Evolutionary conservation across 2,113 vertebrate genomes (phyloP), one percentile per base, ranked within the genome.

Genomic region (Sebastes schlegelii): DNA sequence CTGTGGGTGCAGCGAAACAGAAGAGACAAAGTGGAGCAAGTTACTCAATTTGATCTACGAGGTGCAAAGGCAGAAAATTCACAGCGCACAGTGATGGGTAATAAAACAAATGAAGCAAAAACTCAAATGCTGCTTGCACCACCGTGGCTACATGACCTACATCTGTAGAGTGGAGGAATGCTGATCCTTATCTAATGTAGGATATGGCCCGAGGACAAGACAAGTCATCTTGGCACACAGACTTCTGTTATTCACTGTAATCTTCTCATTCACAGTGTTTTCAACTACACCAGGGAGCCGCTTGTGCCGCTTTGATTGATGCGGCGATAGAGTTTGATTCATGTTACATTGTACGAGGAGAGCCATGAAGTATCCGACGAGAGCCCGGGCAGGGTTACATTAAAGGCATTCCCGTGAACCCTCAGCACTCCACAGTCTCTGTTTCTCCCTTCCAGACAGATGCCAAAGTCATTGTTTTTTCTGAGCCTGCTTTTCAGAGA

Each of bases 401-500:
- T 91, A 93, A 92, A 95, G 91, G 85, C 90, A 93, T 94, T 94
- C 90, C 91, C 67, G 84, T 84, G 83, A 87, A 86, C 88, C 84
- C 74, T 83, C 82, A 82, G 85, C 76, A 49, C 80, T 88, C 74
- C 87, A 90, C 45, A 63, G 78, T 83, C 85, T 89, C 88, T 77
- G 84, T 63, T 85, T 82, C 86, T 77, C 82, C 78, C 82, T 90
- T 89, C 86, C 87, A 94, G 90, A 94, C 94, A 93, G 90, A 96
- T 94, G 94, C 93, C 84, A 82, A 80, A 93, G 89, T 88, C 94
- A 91, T 94, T 93, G 93, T 95, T 92, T 90, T 57, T 91, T 87
- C 65, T 45, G 52, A 84, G 83, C 74, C 78, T 58, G 48, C 74
- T 92, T 94, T 92, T 89, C 88, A 89, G 46, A 78, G 23, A 52